Conservation (phyloP, 2,888 invertebrate species). For the Plebejus melissa region DNA sequence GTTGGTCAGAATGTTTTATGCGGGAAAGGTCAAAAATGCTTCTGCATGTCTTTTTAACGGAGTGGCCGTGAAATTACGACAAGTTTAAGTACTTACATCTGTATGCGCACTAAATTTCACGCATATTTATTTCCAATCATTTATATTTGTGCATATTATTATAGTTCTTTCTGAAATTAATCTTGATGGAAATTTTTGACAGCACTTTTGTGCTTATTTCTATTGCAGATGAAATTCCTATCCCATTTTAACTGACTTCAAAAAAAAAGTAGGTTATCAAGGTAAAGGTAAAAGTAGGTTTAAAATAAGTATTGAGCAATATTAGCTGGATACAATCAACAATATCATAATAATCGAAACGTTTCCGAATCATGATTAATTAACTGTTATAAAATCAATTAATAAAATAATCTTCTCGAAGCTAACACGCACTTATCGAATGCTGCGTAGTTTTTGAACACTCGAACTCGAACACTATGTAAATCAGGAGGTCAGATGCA, state of each 20-base stretch:
- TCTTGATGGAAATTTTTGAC: not conserved
- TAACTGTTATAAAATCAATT: not conserved
- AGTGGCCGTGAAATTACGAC: slow-evolving; percentile 35
- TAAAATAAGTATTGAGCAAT: not conserved
- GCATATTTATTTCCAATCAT: slow-evolving; percentile 3
- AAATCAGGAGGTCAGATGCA: not conserved
- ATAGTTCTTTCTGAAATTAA: not conserved
- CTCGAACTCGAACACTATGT: not conserved
- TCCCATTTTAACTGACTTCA: too few relatives aligned
- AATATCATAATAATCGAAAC: not conserved
- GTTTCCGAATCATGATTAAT: not conserved
- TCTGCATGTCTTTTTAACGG: slow-evolving; percentile 33
- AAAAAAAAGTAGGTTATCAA: too few relatives aligned
- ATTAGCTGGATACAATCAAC: not conserved
- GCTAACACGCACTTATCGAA: not conserved
- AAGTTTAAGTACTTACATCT: slow-evolving; percentile 28
- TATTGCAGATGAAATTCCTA: too few relatives aligned
- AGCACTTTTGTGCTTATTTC: not conserved
- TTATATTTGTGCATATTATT: not conserved
- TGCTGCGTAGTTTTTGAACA: slow-evolving; percentile 7
- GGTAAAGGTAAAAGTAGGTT: too few relatives aligned
- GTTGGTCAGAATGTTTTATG: slow-evolving; percentile 19
- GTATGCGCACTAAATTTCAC: slow-evolving; percentile 10
- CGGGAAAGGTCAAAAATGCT: slow-evolving; percentile 27
- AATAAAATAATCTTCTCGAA: not conserved